A percentile compares a stretch with the other conserved stretches of the same genome.
phyloP scores from a whole-genome alignment of 2,113 vertebrate species.

The Glareola pratincola region DNA sequence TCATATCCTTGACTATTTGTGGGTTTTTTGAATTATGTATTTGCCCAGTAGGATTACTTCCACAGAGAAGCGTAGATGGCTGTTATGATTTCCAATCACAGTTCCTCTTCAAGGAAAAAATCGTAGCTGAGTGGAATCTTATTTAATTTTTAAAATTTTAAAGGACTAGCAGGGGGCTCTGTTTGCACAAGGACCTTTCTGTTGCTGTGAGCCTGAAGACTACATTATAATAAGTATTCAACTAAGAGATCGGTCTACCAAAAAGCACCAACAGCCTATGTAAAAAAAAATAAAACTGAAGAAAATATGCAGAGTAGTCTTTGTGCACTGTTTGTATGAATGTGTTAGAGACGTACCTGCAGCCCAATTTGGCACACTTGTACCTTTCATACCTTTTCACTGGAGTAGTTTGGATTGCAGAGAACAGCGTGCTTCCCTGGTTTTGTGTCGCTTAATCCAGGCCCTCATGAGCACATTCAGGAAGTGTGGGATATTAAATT shows the following conservation, averaged over 20 bases:
- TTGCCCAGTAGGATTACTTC: neutral
- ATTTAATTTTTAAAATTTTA: neutral
- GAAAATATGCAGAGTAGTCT: neutral
- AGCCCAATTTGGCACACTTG: neutral
- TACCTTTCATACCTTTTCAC: neutral
- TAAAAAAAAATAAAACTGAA: neutral
- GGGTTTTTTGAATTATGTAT: neutral
- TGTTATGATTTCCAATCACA: neutral
- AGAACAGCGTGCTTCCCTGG: neutral
- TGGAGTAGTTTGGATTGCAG: neutral
- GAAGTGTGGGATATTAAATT: neutral
- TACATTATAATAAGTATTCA: neutral
- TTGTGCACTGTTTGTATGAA: neutral
- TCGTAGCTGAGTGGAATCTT: neutral
- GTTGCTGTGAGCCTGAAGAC: neutral
- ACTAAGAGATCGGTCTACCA: neutral
- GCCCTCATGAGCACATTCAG: neutral
- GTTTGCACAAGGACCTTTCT: neutral
- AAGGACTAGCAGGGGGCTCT: neutral
- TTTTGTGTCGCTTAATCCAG: neutral
- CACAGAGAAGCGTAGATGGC: neutral
- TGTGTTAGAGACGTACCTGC: neutral
- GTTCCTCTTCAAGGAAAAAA: neutral
- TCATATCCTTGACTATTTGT: neutral
- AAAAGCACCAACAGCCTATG: neutral